Conservation (phyloP, 2,797 vertebrate genomes). For the Pipistrellus nathusii region DNA sequence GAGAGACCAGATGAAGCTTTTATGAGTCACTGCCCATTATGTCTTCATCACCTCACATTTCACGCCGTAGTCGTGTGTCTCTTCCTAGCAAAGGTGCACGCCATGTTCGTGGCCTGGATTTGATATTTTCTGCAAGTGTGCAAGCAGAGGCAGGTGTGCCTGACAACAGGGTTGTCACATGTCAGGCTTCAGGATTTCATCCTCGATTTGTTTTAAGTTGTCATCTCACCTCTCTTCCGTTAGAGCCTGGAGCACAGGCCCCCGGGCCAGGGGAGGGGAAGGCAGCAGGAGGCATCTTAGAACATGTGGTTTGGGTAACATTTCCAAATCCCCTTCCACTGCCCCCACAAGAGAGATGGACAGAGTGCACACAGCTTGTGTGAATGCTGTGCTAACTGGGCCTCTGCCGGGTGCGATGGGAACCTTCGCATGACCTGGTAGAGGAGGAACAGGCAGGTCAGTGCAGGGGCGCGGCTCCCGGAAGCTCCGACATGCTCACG, state of each 20-base stretch:
- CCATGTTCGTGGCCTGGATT: neutral
- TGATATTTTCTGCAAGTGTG: neutral
- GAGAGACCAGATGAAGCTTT: neutral
- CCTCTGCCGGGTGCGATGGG: neutral
- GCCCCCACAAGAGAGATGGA: neutral
- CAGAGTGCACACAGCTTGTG: neutral
- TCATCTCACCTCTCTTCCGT: neutral
- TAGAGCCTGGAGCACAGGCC: neutral
- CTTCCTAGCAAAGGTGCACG: neutral
- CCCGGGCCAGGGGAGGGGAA: neutral
- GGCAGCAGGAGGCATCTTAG: neutral
- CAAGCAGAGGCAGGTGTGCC: rapidly evolving
- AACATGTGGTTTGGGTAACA: neutral
- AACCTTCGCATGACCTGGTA: neutral
- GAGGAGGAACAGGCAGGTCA: neutral
- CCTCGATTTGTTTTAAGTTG: neutral
- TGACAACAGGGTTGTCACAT: rapidly evolving
- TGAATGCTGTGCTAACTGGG: rapidly evolving
- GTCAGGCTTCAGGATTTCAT: neutral
- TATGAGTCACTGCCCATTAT: neutral
- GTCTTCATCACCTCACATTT: neutral
- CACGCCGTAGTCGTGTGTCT: neutral
- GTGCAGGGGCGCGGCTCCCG: neutral
- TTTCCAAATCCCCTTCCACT: neutral
- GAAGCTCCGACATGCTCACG: rapidly evolving